These are phyloP conservation scores for Ypsolopha scabrella DNA, from an alignment of 2,888 invertebrate species.

Conservation along the genomic window DNA sequence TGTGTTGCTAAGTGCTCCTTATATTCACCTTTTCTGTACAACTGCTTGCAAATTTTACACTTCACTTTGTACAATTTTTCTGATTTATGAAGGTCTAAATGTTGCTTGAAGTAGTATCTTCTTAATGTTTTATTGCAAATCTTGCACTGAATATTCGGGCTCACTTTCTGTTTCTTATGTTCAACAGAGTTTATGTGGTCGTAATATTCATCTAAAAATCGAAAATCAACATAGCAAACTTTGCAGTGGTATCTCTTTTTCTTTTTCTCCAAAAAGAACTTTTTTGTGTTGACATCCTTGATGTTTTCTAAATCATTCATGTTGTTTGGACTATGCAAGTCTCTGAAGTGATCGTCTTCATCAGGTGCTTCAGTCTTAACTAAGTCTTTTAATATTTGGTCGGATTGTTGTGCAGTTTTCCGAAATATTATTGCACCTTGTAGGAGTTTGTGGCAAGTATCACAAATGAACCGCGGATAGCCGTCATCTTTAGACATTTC, in stretches of 20 bases:
- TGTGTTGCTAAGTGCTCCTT: constrained; percentile 9
- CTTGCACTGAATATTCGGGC: constrained; percentile 6
- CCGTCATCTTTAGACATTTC: constrained; percentile 22
- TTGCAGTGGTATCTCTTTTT: constrained; percentile 4
- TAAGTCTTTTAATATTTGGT: constrained; percentile 8
- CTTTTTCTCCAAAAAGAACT: constrained; percentile 3
- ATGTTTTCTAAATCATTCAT: constrained; percentile 1
- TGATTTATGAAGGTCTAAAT: constrained; percentile 7
- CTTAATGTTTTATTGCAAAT: constrained; percentile 9
- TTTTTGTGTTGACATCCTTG: constrained; percentile 2
- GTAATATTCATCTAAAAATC: constrained; percentile 3
- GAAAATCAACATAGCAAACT: constrained; percentile 3
- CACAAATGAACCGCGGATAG: constrained; percentile 37
- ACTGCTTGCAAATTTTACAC: constrained; percentile 11
- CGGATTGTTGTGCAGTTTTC: constrained; percentile 31
- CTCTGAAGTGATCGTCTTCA: neutral
- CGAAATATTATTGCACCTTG: constrained; percentile 34
- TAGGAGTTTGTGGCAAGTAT: constrained; percentile 33
- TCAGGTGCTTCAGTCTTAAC: neutral
- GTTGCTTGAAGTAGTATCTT: constrained; percentile 8
- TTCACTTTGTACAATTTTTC: constrained; percentile 8
- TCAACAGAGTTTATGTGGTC: constrained; percentile 2
- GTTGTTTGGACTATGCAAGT: neutral
- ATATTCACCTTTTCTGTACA: constrained; percentile 10
- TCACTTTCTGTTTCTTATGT: constrained; percentile 3